Conservation (phyloP, 2,113 vertebrate species). For the Elephas maximus region DNA sequence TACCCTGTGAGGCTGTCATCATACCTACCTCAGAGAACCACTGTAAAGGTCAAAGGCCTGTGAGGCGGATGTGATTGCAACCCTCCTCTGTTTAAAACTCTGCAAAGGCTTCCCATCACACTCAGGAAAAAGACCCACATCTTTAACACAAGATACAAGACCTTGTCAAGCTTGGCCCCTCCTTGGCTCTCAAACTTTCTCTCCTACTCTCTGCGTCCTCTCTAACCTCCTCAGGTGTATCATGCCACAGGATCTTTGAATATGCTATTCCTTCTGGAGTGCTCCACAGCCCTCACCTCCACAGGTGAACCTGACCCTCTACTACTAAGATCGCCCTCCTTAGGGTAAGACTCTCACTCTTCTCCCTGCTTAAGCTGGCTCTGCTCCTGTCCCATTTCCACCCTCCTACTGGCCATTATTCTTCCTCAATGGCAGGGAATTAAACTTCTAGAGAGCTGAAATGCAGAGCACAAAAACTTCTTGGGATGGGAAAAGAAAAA, state of each 20-base stretch:
- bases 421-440: too few species aligned
- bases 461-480: not conserved
- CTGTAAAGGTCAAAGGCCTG: not conserved
- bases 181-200: not conserved
- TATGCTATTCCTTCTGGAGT: not conserved
- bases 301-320: not conserved
- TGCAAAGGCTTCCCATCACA: not conserved
- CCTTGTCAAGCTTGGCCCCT: not conserved
- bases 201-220: not conserved
- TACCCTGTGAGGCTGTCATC: not conserved
- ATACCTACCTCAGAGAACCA: not conserved
- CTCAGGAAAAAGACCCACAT: constrained; percentile 3
- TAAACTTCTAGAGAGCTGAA: not conserved
- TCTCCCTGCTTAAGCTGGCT: not conserved
- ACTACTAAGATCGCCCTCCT: not conserved
- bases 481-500: not conserved
- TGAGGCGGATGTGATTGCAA: not conserved
- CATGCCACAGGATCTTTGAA: not conserved
- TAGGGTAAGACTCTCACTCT: not conserved
- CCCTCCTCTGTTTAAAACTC: not conserved
- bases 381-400: not conserved
- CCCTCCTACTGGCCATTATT: too few species aligned
- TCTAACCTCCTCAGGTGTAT: not conserved
- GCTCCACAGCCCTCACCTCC: not conserved
- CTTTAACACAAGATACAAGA: not conserved